Percentiles rank a stretch among this genome's conserved stretches.
These are phyloP conservation scores for Diploscapter pachys DNA, from an alignment of 1,140 invertebrate genomes.

Conservation along the genomic window DNA sequence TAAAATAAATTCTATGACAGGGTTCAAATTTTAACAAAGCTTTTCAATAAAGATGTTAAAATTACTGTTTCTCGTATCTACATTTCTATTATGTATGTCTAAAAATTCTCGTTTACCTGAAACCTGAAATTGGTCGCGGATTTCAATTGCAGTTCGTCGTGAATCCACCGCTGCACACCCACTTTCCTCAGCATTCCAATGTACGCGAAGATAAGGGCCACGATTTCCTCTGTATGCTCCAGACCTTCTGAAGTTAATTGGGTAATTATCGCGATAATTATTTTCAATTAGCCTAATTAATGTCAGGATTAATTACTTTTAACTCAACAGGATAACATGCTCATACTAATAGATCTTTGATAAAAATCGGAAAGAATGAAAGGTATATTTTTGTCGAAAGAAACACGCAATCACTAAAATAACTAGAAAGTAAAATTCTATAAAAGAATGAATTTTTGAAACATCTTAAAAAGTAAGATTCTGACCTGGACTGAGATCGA, in stretches of 20 bases:
- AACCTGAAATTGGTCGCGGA: conserved; percentile 79
- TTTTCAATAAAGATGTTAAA: too few relatives aligned
- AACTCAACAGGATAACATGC: too few relatives aligned
- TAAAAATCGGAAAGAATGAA: too few relatives aligned
- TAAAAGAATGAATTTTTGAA: neutral
- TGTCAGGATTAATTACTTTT: too few relatives aligned
- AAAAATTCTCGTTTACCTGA: conserved; percentile 61
- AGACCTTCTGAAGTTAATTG: conserved; percentile 66
- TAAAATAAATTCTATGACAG: too few relatives aligned
- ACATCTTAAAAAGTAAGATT: neutral
- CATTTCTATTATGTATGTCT: neutral
- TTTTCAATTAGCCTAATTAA: too few relatives aligned
- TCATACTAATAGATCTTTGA: too few relatives aligned
- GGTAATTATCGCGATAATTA: too few relatives aligned
- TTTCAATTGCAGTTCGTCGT: conserved; percentile 78
- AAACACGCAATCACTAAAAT: too few relatives aligned
- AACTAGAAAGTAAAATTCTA: neutral
- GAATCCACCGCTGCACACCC: conserved; percentile 80
- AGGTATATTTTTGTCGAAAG: too few relatives aligned
- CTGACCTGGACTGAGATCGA: conserved; percentile 77
- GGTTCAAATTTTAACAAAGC: too few relatives aligned
- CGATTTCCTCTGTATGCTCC: conserved; percentile 79
- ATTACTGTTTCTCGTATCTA: too few relatives aligned
- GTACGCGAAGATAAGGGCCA: conserved; percentile 74
- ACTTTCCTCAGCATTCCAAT: conserved; percentile 75